phyloP scores from a whole-genome alignment of 1,140 invertebrate species.

The Rhagoletis pomonella region DNA sequence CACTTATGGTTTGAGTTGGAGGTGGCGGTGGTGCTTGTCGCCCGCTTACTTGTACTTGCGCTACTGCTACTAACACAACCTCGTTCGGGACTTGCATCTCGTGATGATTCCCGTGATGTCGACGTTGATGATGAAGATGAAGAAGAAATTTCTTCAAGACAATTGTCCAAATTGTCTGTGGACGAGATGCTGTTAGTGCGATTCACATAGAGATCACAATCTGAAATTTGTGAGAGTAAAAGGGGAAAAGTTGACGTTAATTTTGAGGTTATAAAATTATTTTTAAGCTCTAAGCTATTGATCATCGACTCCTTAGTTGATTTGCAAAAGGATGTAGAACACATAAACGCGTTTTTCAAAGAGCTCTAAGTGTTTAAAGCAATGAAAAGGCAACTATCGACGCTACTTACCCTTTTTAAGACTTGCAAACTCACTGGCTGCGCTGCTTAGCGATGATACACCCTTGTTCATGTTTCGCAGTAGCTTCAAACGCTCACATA shows the following conservation, averaged over 20 bases:
- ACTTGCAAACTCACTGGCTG: conserved; percentile 15
- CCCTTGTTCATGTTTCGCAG: conserved; percentile 73
- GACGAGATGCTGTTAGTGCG: conserved; percentile 50
- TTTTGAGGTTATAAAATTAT: neutral
- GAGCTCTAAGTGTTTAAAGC: no score
- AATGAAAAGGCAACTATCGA: neutral
- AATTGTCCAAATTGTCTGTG: conserved; percentile 57
- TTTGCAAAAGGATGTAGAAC: no score
- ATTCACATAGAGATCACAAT: conserved; percentile 49
- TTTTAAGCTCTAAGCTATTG: no score
- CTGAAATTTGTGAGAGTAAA: neutral
- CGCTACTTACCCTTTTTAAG: conserved; percentile 15
- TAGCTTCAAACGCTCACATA: conserved; percentile 81
- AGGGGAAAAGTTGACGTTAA: neutral
- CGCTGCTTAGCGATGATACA: neutral
- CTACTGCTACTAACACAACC: conserved; percentile 19
- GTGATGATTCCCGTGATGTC: conserved; percentile 57
- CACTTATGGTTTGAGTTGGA: conserved; percentile 52
- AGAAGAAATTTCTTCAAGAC: conserved; percentile 58
- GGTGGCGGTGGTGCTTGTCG: conserved; percentile 31
- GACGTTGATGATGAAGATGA: conserved; percentile 56
- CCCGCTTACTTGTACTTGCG: neutral
- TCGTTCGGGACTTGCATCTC: conserved; percentile 57
- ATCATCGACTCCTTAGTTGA: no score
- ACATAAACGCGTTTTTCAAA: no score